Conservation (phyloP, 2,113 vertebrate species). For the Melanerpes formicivorus region DNA sequence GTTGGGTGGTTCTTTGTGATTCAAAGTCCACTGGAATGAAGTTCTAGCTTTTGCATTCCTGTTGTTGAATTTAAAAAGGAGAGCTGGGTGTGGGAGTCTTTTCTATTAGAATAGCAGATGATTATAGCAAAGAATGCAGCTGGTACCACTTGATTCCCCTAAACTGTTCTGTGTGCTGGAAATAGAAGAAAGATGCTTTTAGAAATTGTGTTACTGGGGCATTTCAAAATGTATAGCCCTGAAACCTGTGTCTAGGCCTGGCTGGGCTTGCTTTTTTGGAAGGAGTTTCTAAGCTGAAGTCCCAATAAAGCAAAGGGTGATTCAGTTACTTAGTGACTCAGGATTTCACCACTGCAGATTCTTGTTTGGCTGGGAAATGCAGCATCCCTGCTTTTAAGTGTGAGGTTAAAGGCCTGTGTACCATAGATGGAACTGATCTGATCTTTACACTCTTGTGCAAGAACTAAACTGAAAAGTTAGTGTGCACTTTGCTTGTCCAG, state of each 20-base stretch:
- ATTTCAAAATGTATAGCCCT: conserved; percentile 9
- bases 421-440: accelerated
- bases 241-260: conserved; percentile 25
- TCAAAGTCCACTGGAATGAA: not conserved
- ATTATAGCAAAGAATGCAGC: not conserved
- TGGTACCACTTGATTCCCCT: not conserved
- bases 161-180: conserved; percentile 30
- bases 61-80: not conserved
- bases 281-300: not conserved
- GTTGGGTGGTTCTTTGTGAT: not conserved
- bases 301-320: not conserved
- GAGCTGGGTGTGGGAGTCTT: not conserved
- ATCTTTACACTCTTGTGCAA: not conserved
- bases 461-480: not conserved
- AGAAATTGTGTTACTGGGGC: not conserved
- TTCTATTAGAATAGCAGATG: not conserved
- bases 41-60: not conserved
- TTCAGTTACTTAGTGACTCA: not conserved
- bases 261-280: not conserved
- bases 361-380: not conserved
- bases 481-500: accelerated
- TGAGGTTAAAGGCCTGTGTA: not conserved
- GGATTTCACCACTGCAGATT: not conserved
- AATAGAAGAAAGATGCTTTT: conserved; percentile 15
- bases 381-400: not conserved